Evolutionary conservation across 1,140 invertebrate genomes (phyloP), one percentile per base, ranked within the genome.

Genomic region (Anagrus nilaparvatae): DNA sequence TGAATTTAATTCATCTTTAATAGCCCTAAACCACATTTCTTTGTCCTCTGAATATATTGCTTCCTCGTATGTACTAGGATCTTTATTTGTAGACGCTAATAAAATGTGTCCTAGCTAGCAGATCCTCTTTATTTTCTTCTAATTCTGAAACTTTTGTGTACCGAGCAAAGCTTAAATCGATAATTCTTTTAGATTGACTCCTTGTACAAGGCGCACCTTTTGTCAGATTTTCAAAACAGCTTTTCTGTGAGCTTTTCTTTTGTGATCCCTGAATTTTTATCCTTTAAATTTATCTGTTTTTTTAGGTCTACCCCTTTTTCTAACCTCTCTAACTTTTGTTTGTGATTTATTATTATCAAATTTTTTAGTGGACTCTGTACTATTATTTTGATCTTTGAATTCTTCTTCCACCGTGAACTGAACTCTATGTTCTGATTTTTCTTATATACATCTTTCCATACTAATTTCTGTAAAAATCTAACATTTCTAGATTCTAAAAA

Each of bases 1-100:
- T 3, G 48, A 52, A 10, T 55, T 30, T 14, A 54, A 42, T 42
- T 58, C 52, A 32, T 46, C 43, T 8, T 52, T 30, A 16, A 60
- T 46, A 12, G 56, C 56, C 29, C 48, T 21, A 23, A 43, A 36
- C 55, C 58, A 59, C n/a, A 30, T 8, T 25, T 48, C 38, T 27
- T 17, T 47, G 17, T 59, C 44, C 18, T 40, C 23, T 24, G 47
- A 42, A 32, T 35, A 31, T 20, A 51, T 40, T 6, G 53, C 47
- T 46, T 58, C 52, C 23, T 23, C 25, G 33, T 48, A 56, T 14
- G 43, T 48, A 12, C 9, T 17, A 28, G 51, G 46, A 37, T 44
- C 50, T 18, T 42, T 46, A 17, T 50, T 37, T 5, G 41, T 24
- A 8, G 31, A n/a, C n/a, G n/a, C n/a, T n/a, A n/a, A n/a, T n/a